Conservation (phyloP, 2,888 invertebrate genomes). For the Trachelus tabidus region DNA sequence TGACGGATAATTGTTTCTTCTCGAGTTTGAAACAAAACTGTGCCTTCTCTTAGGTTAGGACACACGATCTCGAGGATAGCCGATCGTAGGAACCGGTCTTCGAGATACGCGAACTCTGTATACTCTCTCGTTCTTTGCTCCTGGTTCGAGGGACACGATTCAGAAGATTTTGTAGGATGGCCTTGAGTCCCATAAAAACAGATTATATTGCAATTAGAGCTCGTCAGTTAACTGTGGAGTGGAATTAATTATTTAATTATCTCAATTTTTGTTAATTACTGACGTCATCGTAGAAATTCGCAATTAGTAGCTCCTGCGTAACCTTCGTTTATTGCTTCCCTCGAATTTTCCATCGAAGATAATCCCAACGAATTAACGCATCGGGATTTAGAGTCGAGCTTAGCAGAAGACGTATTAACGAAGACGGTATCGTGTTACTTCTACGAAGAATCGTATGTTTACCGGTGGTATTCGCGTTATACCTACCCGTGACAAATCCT, state of each 20-base stretch:
- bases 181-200: not conserved
- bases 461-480: not conserved
- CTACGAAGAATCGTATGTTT: not conserved
- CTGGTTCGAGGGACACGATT: not conserved
- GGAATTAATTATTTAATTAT: not conserved
- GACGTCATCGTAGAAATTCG: not conserved
- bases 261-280: not conserved
- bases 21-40: not conserved
- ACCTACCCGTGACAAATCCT: not conserved
- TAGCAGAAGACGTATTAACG: not conserved
- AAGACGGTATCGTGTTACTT: not conserved
- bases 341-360: not conserved
- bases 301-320: not conserved
- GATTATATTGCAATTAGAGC: not conserved
- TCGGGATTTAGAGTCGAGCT: not conserved
- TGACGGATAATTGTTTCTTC: not conserved
- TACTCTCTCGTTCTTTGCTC: not conserved
- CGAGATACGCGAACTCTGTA: not conserved
- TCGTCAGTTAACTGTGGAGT: not conserved
- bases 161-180: not conserved
- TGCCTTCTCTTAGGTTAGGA: not conserved
- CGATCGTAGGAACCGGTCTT: not conserved
- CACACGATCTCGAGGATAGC: not conserved
- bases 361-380: not conserved
- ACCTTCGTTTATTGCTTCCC: not conserved